These are phyloP conservation scores for Amphiura filiformis DNA, from an alignment of 35 echinoderm and acorn worm genomes.

Conservation along the genomic window DNA sequence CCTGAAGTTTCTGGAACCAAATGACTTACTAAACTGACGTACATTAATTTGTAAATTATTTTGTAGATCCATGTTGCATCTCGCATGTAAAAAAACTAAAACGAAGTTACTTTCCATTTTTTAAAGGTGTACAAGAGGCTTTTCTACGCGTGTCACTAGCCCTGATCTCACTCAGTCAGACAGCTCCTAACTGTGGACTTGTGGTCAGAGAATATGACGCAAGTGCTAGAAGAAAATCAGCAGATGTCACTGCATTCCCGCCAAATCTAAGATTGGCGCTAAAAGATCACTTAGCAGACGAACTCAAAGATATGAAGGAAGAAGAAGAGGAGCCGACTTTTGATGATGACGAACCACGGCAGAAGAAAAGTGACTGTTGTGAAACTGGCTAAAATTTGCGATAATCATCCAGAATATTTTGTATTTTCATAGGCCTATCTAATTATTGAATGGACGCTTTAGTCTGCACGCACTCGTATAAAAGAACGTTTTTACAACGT, in stretches of 20 bases:
- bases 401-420: too few species aligned
- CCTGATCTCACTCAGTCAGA: constrained; percentile 77
- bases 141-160: constrained; percentile 76
- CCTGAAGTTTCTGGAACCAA: not conserved
- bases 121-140: constrained; percentile 84
- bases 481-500: too few species aligned
- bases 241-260: constrained; percentile 68
- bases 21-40: not conserved
- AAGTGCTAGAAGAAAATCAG: constrained; percentile 44
- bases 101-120: not conserved
- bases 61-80: too few species aligned
- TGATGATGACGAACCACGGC: not conserved
- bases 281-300: not conserved
- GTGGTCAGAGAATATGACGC: constrained; percentile 71
- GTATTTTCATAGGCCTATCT: too few species aligned
- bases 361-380: constrained; percentile 6
- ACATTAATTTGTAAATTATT: too few species aligned
- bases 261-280: constrained; percentile 41
- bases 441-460: too few species aligned
- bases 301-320: not conserved
- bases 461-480: too few species aligned
- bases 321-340: not conserved
- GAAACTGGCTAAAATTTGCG: not conserved
- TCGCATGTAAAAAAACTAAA: not conserved
- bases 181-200: constrained; percentile 70